Evolutionary conservation across 2,888 invertebrate genomes (phyloP).

Genomic region (Nomada fucata): DNA sequence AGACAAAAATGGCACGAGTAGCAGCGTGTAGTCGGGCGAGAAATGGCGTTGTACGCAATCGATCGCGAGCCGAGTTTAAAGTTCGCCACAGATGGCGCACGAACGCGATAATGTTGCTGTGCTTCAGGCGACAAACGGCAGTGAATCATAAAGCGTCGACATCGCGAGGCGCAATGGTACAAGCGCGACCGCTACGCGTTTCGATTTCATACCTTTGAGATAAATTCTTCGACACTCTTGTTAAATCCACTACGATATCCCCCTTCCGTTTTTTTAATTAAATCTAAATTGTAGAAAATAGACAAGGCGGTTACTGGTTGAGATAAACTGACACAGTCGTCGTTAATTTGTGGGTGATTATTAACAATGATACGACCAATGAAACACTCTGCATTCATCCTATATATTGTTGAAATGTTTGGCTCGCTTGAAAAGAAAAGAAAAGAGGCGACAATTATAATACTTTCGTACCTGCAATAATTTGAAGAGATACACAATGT

Average conservation of each 20-base stretch:
- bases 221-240: not conserved
- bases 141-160: slow-evolving; percentile 15
- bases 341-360: too few relatives aligned
- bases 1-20: slow-evolving; percentile 15
- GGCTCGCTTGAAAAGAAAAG: too few relatives aligned
- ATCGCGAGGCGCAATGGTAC: slow-evolving; percentile 4
- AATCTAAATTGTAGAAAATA: not conserved
- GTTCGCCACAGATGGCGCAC: slow-evolving; percentile 51
- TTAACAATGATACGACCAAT: too few relatives aligned
- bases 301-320: not conserved
- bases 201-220: not conserved
- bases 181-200: slow-evolving; percentile 11
- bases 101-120: slow-evolving; percentile 27
- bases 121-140: slow-evolving; percentile 29
- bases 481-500: not conserved
- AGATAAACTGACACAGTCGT: too few relatives aligned
- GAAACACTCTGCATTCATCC: too few relatives aligned
- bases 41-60: slow-evolving; percentile 54
- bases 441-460: too few relatives aligned
- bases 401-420: too few relatives aligned
- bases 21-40: slow-evolving; percentile 28
- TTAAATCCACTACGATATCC: not conserved
- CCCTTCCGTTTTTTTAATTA: not conserved
- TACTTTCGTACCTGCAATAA: too few relatives aligned
- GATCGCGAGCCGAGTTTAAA: slow-evolving; percentile 41